Conservation (phyloP, 2,113 vertebrate genomes). For the Hippotragus niger region DNA sequence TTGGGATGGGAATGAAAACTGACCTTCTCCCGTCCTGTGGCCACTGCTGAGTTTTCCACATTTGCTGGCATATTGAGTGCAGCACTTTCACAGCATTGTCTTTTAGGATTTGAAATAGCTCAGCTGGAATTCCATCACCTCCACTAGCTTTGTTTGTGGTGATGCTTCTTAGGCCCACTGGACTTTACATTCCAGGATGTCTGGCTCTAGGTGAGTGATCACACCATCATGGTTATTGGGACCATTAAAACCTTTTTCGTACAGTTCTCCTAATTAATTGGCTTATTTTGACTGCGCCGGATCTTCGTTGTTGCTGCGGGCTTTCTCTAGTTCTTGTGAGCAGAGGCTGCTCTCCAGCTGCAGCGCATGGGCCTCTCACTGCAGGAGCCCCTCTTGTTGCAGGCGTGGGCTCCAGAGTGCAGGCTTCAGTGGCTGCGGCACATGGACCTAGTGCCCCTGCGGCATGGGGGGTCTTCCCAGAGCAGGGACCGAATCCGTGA, state of each 20-base stretch:
- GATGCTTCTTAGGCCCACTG: neutral
- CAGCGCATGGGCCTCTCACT: fast-evolving
- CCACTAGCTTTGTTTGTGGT: neutral
- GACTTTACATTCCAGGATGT: neutral
- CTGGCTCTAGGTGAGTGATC: neutral
- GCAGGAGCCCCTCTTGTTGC: fast-evolving
- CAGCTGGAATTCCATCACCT: neutral
- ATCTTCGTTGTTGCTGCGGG: fast-evolving
- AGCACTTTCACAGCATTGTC: neutral
- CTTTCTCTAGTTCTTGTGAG: neutral
- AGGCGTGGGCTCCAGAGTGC: neutral
- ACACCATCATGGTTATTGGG: neutral
- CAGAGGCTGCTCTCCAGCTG: neutral
- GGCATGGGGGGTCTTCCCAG: neutral
- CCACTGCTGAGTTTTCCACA: neutral
- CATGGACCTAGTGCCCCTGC: fast-evolving
- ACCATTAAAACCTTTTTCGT: neutral
- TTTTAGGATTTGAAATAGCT: neutral
- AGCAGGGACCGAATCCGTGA: neutral
- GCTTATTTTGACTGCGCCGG: fast-evolving
- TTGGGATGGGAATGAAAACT: neutral
- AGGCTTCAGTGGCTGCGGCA: fast-evolving
- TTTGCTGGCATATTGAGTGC: neutral
- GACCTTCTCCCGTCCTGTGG: neutral
- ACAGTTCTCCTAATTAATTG: neutral